Evolutionary conservation across 2,797 vertebrate species (phyloP).

Genomic region (Phoeniculus purpureus): DNA sequence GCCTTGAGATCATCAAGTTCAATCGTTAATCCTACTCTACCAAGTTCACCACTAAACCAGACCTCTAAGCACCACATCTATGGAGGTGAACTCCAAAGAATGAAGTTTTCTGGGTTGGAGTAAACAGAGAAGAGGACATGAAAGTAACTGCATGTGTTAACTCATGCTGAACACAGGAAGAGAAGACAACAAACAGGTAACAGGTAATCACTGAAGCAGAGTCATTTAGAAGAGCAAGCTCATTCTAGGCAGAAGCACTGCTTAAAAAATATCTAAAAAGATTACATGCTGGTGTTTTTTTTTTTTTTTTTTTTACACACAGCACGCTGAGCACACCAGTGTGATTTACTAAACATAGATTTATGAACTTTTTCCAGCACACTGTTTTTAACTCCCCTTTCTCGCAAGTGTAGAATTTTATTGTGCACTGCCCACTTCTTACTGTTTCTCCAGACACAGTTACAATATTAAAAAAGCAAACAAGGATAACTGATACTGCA

Average conservation of each 20-base stretch:
- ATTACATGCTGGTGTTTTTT: accelerated
- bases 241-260: background rate
- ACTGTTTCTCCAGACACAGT: background rate
- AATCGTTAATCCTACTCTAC: too few relatives aligned
- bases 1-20: too few relatives aligned
- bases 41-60: too few relatives aligned
- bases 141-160: background rate
- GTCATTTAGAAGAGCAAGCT: background rate
- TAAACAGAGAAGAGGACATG: background rate
- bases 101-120: background rate
- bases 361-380: background rate
- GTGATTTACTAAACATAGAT: accelerated
- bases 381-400: background rate
- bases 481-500: background rate
- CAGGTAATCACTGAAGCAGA: background rate
- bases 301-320: background rate
- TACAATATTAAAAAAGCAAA: background rate
- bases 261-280: background rate
- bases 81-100: background rate
- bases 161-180: background rate
- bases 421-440: background rate
- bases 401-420: background rate
- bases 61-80: background rate
- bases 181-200: background rate
- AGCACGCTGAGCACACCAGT: background rate